Conservation (phyloP, 2,113 vertebrate genomes). For the Chionomys nivalis region DNA sequence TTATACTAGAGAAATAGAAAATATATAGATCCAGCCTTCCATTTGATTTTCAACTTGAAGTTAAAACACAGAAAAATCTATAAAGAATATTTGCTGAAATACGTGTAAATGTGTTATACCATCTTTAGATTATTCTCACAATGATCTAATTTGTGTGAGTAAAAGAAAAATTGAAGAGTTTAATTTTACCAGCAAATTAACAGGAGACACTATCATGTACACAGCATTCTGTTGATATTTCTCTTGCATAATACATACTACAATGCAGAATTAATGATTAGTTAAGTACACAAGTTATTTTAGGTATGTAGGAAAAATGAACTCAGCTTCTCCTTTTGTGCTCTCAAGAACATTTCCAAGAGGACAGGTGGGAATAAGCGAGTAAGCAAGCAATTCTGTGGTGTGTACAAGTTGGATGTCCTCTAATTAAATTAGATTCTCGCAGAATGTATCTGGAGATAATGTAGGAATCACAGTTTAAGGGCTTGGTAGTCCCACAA, state of each 20-base stretch:
- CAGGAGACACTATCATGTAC: constrained; percentile 29
- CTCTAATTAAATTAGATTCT: background rate
- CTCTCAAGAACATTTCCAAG: background rate
- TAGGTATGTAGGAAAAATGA: background rate
- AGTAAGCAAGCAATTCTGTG: background rate
- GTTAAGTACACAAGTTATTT: constrained; percentile 54
- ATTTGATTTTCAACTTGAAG: constrained; percentile 65
- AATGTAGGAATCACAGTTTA: background rate
- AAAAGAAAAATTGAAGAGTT: constrained; percentile 47
- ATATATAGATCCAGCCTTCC: constrained; percentile 28
- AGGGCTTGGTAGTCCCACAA: background rate
- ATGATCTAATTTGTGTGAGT: constrained; percentile 7
- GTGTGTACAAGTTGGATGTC: background rate
- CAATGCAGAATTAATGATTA: constrained; percentile 61
- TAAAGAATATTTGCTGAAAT: constrained; percentile 37
- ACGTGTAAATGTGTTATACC: background rate
- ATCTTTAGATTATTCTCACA: constrained; percentile 46
- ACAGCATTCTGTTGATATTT: constrained; percentile 42
- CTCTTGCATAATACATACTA: constrained; percentile 60
- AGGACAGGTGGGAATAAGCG: background rate
- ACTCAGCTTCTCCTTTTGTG: background rate
- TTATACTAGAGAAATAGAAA: constrained; percentile 4
- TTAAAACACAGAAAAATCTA: constrained; percentile 12
- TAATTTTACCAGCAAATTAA: constrained; percentile 52
- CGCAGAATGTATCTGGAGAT: background rate